Evolutionary conservation across 1,140 invertebrate species (phyloP).

Genomic region (Anadara kagoshimensis): DNA sequence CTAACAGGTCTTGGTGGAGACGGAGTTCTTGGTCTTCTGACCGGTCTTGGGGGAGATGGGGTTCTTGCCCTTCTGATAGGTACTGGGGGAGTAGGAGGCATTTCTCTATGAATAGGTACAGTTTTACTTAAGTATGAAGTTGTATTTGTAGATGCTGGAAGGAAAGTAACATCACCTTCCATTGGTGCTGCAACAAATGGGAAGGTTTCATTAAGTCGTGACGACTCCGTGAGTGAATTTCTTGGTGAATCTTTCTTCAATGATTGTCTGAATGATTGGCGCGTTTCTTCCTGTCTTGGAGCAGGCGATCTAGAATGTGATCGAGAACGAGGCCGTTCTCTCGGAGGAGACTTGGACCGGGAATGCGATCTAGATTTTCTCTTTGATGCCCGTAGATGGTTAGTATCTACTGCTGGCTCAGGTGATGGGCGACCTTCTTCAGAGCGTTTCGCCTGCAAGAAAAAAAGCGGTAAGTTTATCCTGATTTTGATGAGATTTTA

Average conservation of each 20-base stretch:
- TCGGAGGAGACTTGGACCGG: not conserved
- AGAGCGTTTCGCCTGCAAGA: not conserved
- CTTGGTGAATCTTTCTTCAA: not conserved
- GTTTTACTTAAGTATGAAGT: not conserved
- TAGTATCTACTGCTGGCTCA: not conserved
- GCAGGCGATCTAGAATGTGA: not conserved
- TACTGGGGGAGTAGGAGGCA: not conserved
- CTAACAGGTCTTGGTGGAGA: not conserved
- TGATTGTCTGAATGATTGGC: not conserved
- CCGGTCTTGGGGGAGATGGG: not conserved
- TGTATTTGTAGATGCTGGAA: not conserved
- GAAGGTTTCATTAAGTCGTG: constrained; percentile 20
- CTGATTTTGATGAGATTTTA: too few relatives aligned
- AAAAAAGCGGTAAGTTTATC: not conserved
- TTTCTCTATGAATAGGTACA: not conserved
- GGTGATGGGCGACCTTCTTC: not conserved
- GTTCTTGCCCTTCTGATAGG: not conserved
- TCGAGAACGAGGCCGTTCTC: not conserved
- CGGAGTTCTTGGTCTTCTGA: constrained; percentile 1
- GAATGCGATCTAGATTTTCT: constrained; percentile 9
- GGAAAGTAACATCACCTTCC: constrained; percentile 7
- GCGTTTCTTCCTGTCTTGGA: not conserved
- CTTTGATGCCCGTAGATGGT: constrained; percentile 9
- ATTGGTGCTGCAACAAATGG: constrained; percentile 12
- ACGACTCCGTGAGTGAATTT: not conserved